Percentiles rank a stretch among this genome's conserved stretches.
Evolutionary conservation across 2,888 invertebrate species (phyloP).

Genomic region (Elysia crispata): DNA sequence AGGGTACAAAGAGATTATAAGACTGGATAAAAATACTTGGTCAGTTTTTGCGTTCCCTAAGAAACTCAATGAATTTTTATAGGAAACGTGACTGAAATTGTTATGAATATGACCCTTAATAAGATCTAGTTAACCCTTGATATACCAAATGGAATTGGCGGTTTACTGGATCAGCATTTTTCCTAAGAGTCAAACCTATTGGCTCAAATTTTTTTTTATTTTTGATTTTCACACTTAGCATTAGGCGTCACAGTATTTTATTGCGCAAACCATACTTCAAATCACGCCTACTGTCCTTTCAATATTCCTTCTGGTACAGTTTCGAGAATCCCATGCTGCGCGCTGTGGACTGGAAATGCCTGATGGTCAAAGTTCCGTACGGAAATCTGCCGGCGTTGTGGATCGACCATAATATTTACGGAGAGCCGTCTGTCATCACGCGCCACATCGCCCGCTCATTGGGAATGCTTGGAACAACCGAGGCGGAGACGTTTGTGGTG

Average conservation of each 20-base stretch:
- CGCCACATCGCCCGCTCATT: constrained; percentile 40
- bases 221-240: background rate
- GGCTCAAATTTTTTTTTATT: too few species aligned
- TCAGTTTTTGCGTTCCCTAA: too few species aligned
- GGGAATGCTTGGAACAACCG: constrained; percentile 26
- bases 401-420: constrained; percentile 48
- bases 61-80: too few species aligned
- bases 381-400: constrained; percentile 46
- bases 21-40: too few species aligned
- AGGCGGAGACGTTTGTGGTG: constrained; percentile 32
- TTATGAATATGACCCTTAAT: too few species aligned
- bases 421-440: constrained; percentile 35
- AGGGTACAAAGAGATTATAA: too few species aligned
- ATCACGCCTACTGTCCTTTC: too few species aligned
- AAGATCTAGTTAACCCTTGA: too few species aligned
- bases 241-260: too few species aligned
- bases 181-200: background rate
- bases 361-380: constrained; percentile 44
- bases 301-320: background rate
- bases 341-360: constrained; percentile 45
- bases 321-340: constrained; percentile 34
- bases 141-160: too few species aligned
- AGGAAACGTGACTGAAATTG: too few species aligned
- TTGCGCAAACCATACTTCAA: too few species aligned
- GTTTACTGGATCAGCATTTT: background rate